Evolutionary conservation across 1,140 invertebrate genomes (phyloP).

Genomic region (Bicyclus anynana): DNA sequence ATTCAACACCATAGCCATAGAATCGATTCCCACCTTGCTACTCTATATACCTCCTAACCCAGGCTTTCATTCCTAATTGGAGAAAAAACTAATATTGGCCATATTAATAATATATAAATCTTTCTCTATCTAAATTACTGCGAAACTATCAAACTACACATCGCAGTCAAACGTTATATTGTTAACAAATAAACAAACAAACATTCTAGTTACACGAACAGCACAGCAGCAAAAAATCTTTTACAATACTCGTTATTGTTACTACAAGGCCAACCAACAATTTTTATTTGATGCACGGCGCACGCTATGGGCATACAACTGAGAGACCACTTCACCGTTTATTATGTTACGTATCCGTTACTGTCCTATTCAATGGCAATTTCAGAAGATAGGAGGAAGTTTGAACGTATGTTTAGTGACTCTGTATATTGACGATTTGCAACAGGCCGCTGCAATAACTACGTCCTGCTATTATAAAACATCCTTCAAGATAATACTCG

Average conservation of each 20-base stretch:
- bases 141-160: too few relatives aligned
- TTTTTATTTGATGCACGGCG: neutral
- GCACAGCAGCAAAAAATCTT: slow-evolving; percentile 3
- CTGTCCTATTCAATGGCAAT: slow-evolving; percentile 7
- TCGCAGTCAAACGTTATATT: too few relatives aligned
- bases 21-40: too few relatives aligned
- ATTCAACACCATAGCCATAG: too few relatives aligned
- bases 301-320: slow-evolving; percentile 10
- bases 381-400: slow-evolving; percentile 27
- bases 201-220: neutral
- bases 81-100: too few relatives aligned
- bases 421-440: slow-evolving; percentile 24
- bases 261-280: slow-evolving; percentile 12
- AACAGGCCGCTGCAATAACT: slow-evolving; percentile 26
- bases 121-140: too few relatives aligned
- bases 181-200: too few relatives aligned
- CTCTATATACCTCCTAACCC: too few relatives aligned
- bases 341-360: slow-evolving; percentile 16
- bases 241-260: too few relatives aligned
- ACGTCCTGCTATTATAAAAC: slow-evolving; percentile 37
- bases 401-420: slow-evolving; percentile 27
- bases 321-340: neutral
- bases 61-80: too few relatives aligned
- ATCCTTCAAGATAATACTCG: slow-evolving; percentile 19
- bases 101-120: too few relatives aligned